phyloP scores from a whole-genome alignment of 2,888 invertebrate species.

The Ectemnius continuus region DNA sequence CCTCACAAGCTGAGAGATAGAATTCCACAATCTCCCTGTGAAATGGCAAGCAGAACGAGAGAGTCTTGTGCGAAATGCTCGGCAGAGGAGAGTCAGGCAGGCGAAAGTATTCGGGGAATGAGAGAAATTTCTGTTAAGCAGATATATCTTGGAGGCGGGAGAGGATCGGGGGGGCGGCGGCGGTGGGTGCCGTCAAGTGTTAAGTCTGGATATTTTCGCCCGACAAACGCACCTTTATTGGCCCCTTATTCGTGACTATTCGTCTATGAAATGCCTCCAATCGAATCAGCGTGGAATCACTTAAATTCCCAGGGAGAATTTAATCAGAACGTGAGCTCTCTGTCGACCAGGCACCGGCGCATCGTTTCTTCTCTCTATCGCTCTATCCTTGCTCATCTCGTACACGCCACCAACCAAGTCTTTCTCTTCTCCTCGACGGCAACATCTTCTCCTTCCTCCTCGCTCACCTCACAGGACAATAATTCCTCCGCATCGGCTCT shows the following conservation, averaged over 20 bases:
- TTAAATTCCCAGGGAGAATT: constrained; percentile 70
- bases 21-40: no score
- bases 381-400: constrained; percentile 21
- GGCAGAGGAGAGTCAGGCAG: no score
- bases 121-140: constrained; percentile 38
- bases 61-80: no score
- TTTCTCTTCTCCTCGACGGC: constrained; percentile 18
- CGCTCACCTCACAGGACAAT: constrained; percentile 57
- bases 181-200: constrained; percentile 42
- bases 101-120: constrained; percentile 10
- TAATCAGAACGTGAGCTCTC: constrained; percentile 70
- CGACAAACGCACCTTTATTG: constrained; percentile 68
- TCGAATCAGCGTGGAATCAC: constrained; percentile 71
- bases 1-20: no score
- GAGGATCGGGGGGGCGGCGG: background rate
- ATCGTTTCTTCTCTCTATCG: constrained; percentile 13
- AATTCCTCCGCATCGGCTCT: constrained; percentile 63
- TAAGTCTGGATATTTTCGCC: constrained; percentile 58
- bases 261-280: constrained; percentile 72
- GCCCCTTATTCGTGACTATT: constrained; percentile 68
- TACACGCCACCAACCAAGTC: constrained; percentile 2
- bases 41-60: no score
- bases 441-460: constrained; percentile 30
- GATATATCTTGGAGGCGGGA: constrained; percentile 10
- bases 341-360: constrained; percentile 31